These are phyloP conservation scores for Atherinosoma microstoma DNA, from an alignment of 2,797 vertebrate species.

Conservation along the genomic window DNA sequence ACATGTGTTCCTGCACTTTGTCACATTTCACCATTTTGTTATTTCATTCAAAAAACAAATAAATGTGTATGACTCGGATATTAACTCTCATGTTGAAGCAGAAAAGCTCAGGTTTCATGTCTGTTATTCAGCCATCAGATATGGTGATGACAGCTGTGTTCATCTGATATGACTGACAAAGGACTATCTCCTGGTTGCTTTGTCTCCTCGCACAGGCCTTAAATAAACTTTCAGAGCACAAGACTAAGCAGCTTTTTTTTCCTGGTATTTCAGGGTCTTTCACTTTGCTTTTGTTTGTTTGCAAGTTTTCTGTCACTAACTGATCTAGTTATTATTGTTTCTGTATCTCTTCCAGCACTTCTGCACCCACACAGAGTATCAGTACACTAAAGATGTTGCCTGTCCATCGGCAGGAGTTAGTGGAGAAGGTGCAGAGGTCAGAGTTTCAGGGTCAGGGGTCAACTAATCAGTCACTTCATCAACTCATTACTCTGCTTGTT, in stretches of 20 bases:
- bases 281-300: slow-evolving; percentile 40
- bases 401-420: slow-evolving; percentile 75
- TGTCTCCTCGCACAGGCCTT: slow-evolving; percentile 47
- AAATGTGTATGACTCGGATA: slow-evolving; percentile 2
- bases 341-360: slow-evolving; percentile 36
- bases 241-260: slow-evolving; percentile 33
- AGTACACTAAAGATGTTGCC: slow-evolving; percentile 75
- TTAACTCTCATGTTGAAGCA: not conserved
- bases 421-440: slow-evolving; percentile 75
- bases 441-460: slow-evolving; percentile 74
- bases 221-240: slow-evolving; percentile 61
- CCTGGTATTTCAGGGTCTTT: slow-evolving; percentile 26
- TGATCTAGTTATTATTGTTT: slow-evolving; percentile 61
- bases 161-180: slow-evolving; percentile 51
- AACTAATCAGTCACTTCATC: slow-evolving; percentile 82
- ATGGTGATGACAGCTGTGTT: slow-evolving; percentile 35
- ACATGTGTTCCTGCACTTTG: not conserved
- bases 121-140: slow-evolving; percentile 39
- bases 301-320: slow-evolving; percentile 37
- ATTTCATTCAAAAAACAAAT: slow-evolving; percentile 5
- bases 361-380: slow-evolving; percentile 32
- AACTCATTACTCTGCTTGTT: slow-evolving; percentile 82
- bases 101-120: slow-evolving; percentile 11
- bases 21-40: slow-evolving; percentile 1
- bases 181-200: slow-evolving; percentile 49